Base-by-base conservation (phyloP, 2,797 vertebrate species). In the Falco concolor region DNA sequence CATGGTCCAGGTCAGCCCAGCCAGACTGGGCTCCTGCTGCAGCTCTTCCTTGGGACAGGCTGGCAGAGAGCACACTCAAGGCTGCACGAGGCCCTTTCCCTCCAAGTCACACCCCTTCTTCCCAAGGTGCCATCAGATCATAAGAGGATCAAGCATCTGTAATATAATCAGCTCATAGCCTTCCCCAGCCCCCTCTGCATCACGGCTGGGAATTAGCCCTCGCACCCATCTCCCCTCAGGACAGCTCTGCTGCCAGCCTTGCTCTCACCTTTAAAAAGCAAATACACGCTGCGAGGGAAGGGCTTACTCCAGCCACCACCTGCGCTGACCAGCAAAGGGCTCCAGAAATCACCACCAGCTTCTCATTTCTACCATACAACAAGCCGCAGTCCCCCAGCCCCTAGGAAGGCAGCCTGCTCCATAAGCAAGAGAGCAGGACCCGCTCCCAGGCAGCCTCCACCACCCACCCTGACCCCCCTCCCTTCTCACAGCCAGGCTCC, bases 351-450 rank as follows among this genome's bases (percentile, higher is more conserved):
- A 50, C 1, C 0, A 13, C 4, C 2, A 52, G 15, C 25, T 36
- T 47, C 42, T 22, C 32, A 13, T 22, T 61, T 44, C 36, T 63
- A 38, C 47, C 27, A 11, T 0, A 4, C 15, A 57, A 49, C 8
- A 20, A 79, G 49, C 28, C 42, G 27, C 0, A 8, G 1, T 47
- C 13, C 64, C 30, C 40, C 45, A 32, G 0, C 22, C 38, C n/a
- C 8, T 16, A 5, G 3, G 1, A 28, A 36, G 34, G 18, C 40
- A 77, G 30, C 25, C 12, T 27, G 5, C 7, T 28, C 21, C 23
- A 4, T 1, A 6, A 7, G 8, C 61, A 72, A n/a, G 15, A 12
- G 1, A 6, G 12, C 49, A 72, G 20, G 4, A 47, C 5, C 24
- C 34, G 13, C 50, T n/a, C n/a, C 52, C 44, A 12, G 15, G 9